Conservation (phyloP, 2,888 invertebrate genomes). For the Amaurobius ferox region DNA sequence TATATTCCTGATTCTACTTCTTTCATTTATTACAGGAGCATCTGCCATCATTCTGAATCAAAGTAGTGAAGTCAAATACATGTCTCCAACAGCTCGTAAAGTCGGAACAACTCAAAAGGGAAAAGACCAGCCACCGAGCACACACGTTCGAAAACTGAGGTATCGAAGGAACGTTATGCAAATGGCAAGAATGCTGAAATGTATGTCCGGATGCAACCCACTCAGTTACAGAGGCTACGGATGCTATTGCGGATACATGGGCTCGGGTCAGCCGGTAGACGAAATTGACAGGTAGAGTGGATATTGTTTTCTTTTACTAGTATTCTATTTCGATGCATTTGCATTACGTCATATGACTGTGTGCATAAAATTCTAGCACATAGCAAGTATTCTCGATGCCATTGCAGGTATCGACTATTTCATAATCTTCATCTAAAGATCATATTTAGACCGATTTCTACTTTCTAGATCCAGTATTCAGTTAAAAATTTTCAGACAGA, state of each 20-base stretch:
- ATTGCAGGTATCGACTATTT: too few species aligned
- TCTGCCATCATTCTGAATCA: not conserved
- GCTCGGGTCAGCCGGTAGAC: constrained; percentile 87
- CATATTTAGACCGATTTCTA: too few species aligned
- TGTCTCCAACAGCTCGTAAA: not conserved
- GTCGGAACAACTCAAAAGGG: not conserved
- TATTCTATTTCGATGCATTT: too few species aligned
- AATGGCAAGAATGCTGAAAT: constrained; percentile 90
- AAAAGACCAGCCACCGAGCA: not conserved
- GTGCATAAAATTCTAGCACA: too few species aligned
- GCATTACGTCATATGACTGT: too few species aligned
- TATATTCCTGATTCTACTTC: not conserved
- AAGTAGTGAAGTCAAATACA: not conserved
- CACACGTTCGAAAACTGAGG: constrained; percentile 26
- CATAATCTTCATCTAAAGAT: too few species aligned
- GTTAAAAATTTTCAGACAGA: too few species aligned
- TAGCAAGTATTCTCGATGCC: too few species aligned
- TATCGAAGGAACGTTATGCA: constrained; percentile 84
- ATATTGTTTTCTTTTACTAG: not conserved
- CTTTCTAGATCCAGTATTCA: too few species aligned
- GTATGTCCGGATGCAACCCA: constrained; percentile 90
- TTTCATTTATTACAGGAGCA: not conserved
- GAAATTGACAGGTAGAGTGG: constrained; percentile 86
- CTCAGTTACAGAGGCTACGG: constrained; percentile 88
- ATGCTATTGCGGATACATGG: constrained; percentile 92